These are phyloP conservation scores for Ophioderma brevispina DNA, from an alignment of 35 echinoderm and acorn worm species.

Conservation along the genomic window DNA sequence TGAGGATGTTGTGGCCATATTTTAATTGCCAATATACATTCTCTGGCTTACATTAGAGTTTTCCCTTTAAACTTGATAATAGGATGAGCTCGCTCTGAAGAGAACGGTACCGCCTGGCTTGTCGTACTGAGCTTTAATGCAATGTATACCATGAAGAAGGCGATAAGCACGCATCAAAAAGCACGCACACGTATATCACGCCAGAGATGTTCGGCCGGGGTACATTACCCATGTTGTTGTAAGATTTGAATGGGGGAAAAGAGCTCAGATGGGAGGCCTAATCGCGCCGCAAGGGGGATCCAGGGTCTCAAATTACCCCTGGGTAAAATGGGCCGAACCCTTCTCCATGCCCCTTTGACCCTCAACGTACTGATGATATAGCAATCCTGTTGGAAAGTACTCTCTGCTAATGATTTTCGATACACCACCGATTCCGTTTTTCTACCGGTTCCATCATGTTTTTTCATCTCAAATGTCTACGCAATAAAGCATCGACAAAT, in stretches of 20 bases:
- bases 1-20: background rate
- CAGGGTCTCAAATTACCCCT: background rate
- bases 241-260: background rate
- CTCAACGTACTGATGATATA: background rate
- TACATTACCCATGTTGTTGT: background rate
- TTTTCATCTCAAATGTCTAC: background rate
- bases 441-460: background rate
- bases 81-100: background rate
- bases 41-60: background rate
- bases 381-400: background rate
- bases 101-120: too few relatives aligned
- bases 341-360: constrained; percentile 5
- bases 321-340: constrained; percentile 7
- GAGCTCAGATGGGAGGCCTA: background rate
- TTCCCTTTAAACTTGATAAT: background rate
- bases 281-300: background rate
- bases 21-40: constrained; percentile 7
- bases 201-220: background rate
- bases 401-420: background rate
- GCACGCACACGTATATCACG: background rate
- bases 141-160: too few relatives aligned
- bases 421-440: background rate
- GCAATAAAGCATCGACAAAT: background rate
- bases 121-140: too few relatives aligned
- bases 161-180: background rate